phyloP scores from a whole-genome alignment of 2,888 invertebrate genomes.

The Drosophila tanythrix region DNA sequence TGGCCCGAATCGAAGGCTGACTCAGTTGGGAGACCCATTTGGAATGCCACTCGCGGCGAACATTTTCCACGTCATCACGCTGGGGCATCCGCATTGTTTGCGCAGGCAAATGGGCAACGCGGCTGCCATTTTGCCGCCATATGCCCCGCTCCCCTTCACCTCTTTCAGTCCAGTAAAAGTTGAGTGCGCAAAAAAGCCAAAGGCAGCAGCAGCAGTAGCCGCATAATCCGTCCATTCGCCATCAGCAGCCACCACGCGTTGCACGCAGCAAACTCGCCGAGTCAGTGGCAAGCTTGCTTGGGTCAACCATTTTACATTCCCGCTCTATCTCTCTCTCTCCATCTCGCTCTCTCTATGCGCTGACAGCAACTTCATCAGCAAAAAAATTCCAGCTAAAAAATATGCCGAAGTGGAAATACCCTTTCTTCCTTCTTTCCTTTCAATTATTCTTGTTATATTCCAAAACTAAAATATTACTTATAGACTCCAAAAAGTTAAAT shows the following conservation, averaged over 20 bases:
- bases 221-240: conserved; percentile 44
- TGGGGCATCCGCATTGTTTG: conserved; percentile 67
- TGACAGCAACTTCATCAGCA: conserved; percentile 32
- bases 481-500: background rate
- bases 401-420: background rate
- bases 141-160: background rate
- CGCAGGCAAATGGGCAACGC: conserved; percentile 48
- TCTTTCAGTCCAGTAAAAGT: background rate
- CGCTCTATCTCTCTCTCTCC: background rate
- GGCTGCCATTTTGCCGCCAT: background rate
- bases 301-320: conserved; percentile 48
- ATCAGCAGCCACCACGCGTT: conserved; percentile 32
- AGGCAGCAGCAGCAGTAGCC: conserved; percentile 17
- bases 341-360: background rate
- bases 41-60: conserved; percentile 48
- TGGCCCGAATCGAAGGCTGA: conserved; percentile 22
- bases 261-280: conserved; percentile 50
- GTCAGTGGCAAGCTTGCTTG: conserved; percentile 43
- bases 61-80: conserved; percentile 75
- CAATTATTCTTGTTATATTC: background rate
- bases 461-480: background rate
- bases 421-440: background rate
- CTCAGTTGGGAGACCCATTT: conserved; percentile 28
- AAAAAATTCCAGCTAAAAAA: background rate
- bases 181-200: conserved; percentile 11